Conservation (phyloP, 2,888 invertebrate genomes). For the Leptothorax acervorum region DNA sequence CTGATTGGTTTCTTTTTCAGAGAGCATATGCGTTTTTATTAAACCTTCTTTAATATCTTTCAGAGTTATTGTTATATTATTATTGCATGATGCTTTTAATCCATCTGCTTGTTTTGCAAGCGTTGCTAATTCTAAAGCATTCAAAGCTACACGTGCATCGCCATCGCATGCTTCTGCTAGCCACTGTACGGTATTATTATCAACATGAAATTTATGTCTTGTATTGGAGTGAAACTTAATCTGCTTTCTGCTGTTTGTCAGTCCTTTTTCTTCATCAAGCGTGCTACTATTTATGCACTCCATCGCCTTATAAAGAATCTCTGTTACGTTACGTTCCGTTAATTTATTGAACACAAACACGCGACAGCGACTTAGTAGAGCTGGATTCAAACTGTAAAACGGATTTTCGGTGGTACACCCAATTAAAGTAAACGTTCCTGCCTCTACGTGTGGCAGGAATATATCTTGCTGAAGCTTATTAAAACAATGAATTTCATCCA, state of each 20-base stretch:
- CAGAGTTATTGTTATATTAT: slow-evolving; percentile 53
- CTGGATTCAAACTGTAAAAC: slow-evolving; percentile 92
- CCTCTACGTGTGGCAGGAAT: slow-evolving; percentile 92
- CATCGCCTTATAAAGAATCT: slow-evolving; percentile 88
- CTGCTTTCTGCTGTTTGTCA: slow-evolving; percentile 14
- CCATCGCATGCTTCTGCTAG: slow-evolving; percentile 73
- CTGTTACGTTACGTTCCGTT: slow-evolving; percentile 86
- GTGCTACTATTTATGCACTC: slow-evolving; percentile 79
- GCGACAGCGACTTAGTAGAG: slow-evolving; percentile 92
- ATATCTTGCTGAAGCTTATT: slow-evolving; percentile 94
- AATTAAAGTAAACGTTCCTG: slow-evolving; percentile 91
- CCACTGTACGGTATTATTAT: slow-evolving; percentile 68
- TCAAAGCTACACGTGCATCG: slow-evolving; percentile 74
- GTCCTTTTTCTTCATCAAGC: background rate
- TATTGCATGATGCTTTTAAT: background rate
- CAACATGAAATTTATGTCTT: slow-evolving; percentile 64
- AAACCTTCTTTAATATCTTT: slow-evolving; percentile 71
- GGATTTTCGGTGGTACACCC: slow-evolving; percentile 95
- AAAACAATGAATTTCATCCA: slow-evolving; percentile 95
- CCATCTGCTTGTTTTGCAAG: slow-evolving; percentile 52
- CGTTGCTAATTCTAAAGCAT: slow-evolving; percentile 71
- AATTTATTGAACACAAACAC: slow-evolving; percentile 91
- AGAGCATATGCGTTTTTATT: slow-evolving; percentile 60
- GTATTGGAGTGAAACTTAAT: background rate
- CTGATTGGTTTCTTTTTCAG: slow-evolving; percentile 64